Evolutionary conservation across 1,140 invertebrate species (phyloP), one percentile per base, ranked within the genome.

Genomic region (Drosophila miranda): DNA sequence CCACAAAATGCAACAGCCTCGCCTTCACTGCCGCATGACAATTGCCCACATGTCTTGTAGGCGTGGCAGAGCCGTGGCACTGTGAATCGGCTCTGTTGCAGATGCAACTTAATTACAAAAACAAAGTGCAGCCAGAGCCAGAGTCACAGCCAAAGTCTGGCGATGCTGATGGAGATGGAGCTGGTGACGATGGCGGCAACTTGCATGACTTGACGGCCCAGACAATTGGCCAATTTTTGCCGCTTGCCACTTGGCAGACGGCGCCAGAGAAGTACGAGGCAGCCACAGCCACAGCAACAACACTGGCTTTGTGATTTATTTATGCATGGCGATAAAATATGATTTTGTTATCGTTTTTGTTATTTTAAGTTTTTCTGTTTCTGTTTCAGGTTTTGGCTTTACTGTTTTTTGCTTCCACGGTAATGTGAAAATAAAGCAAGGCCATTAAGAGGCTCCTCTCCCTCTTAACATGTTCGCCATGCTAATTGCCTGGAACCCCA

Each of bases 21-120:
- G 52, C 52, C 51, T 30, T 9, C 8, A 8, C 30, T 9, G 8
- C 30, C 30, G 30, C 52, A 42, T 60, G 58, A 60, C 50, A 51
- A 51, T 38, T 51, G 50, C 50, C 26, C 14, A 30, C 50, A 30
- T 63, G 26, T 19, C 21, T 44, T 19, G 52, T 46, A 23, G 64
- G 74, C 55, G 53, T 55, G 43, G 57, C 19, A 19, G 19, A 19
- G 19, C 49, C 13, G 43, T 26, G 4, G 30, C n/a, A 23, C 50
- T 56, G 48, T 19, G 19, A 19, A 19, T 19, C 19, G 2, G 60
- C 38, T 34, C 13, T 49, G 66, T 46, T 49, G 81, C 74, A 81
- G 82, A 78, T 81, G 82, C 81, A 81, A 86, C 82, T 86, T 84
- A 84, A 84, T 84, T 84, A 77, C 81, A 77, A 77, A 60, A 74